Evolutionary conservation across 1,140 invertebrate genomes (phyloP).

Genomic region (Apis dorsata): DNA sequence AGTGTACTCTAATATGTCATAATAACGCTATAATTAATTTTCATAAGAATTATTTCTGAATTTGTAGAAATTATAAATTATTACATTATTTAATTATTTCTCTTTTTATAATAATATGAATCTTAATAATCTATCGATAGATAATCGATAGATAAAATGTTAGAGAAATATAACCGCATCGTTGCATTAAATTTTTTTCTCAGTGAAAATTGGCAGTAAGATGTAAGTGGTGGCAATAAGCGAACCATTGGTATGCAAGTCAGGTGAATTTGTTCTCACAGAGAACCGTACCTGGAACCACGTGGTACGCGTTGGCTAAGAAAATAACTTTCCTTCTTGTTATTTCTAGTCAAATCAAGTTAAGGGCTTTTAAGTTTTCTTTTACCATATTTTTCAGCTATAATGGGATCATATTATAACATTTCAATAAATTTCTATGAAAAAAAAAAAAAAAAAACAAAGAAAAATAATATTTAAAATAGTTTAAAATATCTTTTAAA

Average conservation of each 20-base stretch:
- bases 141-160: not conserved
- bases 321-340: conserved; percentile 68
- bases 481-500: not conserved
- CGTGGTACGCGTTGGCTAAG: conserved; percentile 64
- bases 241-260: conserved; percentile 67
- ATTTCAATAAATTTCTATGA: not conserved
- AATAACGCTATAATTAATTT: too few relatives aligned
- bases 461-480: not conserved
- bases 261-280: conserved; percentile 75
- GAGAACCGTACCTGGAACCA: conserved; percentile 72
- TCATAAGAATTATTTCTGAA: not conserved
- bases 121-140: not conserved
- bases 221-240: conserved; percentile 34
- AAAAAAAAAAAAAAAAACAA: not conserved
- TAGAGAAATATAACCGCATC: not conserved
- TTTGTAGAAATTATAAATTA: not conserved
- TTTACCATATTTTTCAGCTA: not conserved
- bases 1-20: too few relatives aligned
- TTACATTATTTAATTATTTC: not conserved
- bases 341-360: conserved; percentile 33
- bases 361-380: conserved; percentile 28
- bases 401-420: not conserved
- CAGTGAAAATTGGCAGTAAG: conserved; percentile 15
- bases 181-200: conserved; percentile 31
- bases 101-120: not conserved